phyloP scores from a whole-genome alignment of 2,797 vertebrate species.

The Tokudaia muenninki region DNA sequence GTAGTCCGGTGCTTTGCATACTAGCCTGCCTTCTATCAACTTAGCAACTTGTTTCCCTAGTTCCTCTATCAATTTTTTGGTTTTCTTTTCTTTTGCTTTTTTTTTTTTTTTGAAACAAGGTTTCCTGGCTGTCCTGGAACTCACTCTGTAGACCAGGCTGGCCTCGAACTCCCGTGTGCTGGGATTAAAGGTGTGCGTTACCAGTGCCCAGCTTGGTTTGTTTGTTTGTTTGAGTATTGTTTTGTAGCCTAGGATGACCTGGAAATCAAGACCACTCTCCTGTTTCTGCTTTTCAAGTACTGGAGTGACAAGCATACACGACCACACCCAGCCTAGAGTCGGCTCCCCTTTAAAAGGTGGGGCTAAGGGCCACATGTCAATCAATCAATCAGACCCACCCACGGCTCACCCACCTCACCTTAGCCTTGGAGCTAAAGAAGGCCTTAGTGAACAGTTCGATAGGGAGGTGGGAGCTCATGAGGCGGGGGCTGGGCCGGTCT shows the following conservation, averaged over 20 bases:
- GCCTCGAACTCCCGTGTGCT: accelerated
- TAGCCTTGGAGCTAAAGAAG: constrained; percentile 90
- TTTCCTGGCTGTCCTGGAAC: neutral
- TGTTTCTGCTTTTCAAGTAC: neutral
- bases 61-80: neutral
- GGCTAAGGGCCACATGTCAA: neutral
- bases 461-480: constrained; percentile 92
- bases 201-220: neutral
- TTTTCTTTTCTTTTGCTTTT: neutral
- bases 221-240: neutral
- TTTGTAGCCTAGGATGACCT: neutral
- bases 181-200: neutral
- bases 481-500: constrained; percentile 86
- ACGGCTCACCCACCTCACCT: constrained; percentile 85
- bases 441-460: constrained; percentile 90
- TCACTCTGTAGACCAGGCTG: neutral
- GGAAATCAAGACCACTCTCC: neutral
- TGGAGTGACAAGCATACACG: neutral
- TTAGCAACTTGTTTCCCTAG: neutral
- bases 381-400: neutral
- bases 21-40: no score
- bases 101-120: neutral
- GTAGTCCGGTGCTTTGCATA: no score
- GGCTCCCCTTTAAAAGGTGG: neutral
- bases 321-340: neutral